phyloP scores from a whole-genome alignment of 1,140 invertebrate genomes.

The Drosophila nebulosa region DNA sequence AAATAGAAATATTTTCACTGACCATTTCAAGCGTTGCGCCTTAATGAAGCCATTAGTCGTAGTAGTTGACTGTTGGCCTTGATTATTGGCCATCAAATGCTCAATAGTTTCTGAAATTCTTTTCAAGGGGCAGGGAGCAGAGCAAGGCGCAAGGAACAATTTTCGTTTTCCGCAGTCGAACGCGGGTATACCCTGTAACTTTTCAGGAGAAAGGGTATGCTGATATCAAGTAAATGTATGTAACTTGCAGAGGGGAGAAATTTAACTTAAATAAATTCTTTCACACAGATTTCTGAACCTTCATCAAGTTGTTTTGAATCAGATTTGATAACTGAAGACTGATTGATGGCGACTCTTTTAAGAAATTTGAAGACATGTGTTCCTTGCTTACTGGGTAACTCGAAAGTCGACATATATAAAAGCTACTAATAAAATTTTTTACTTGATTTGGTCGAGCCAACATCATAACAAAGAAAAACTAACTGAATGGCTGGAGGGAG shows the following conservation, averaged over 20 bases:
- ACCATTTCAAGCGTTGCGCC: background rate
- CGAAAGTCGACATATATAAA: conserved; percentile 34
- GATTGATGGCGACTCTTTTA: no score
- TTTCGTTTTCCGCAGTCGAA: background rate
- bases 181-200: background rate
- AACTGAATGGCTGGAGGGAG: conserved; percentile 1
- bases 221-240: no score
- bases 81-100: conserved; percentile 45
- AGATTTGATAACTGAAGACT: no score
- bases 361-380: no score
- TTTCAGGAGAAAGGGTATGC: background rate
- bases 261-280: no score
- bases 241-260: no score
- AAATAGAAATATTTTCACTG: background rate
- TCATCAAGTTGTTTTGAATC: no score
- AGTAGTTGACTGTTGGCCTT: conserved; percentile 32
- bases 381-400: conserved; percentile 21
- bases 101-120: background rate
- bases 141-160: background rate
- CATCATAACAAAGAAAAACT: conserved; percentile 31
- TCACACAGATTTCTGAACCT: no score
- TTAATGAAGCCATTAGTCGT: conserved; percentile 65
- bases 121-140: background rate
- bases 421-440: conserved; percentile 40
- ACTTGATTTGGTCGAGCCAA: conserved; percentile 48